Conservation (phyloP, 2,797 vertebrate species). For the Pangasius mekongensis region DNA sequence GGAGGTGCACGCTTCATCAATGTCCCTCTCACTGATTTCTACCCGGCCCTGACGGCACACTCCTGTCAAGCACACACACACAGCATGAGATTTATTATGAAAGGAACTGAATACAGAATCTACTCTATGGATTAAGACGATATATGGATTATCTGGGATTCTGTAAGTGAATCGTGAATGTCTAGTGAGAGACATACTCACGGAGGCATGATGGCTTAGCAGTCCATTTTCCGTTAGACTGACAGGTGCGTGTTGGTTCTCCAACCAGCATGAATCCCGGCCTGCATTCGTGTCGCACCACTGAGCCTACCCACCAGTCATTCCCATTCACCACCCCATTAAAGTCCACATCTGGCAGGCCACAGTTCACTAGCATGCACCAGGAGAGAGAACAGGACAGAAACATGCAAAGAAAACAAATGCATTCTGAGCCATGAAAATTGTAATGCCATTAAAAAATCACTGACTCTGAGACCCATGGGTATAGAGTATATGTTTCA, state of each 20-base stretch:
- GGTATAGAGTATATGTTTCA: neutral
- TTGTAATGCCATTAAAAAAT: neutral
- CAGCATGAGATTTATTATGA: neutral
- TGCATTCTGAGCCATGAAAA: neutral
- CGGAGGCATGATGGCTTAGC: slow-evolving; percentile 79
- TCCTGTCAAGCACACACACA: slow-evolving; percentile 63
- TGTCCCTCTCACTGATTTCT: slow-evolving; percentile 78
- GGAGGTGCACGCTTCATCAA: slow-evolving; percentile 75
- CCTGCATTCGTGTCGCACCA: slow-evolving; percentile 80
- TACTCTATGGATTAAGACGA: too few relatives aligned
- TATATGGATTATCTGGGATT: neutral
- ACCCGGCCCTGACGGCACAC: slow-evolving; percentile 77
- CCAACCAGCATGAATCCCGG: slow-evolving; percentile 81
- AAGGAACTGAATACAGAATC: neutral
- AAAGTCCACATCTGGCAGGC: slow-evolving; percentile 79
- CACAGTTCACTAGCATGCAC: slow-evolving; percentile 79
- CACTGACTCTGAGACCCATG: neutral
- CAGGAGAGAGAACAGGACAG: neutral
- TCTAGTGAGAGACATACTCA: slow-evolving; percentile 68
- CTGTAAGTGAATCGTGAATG: neutral
- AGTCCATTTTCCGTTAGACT: slow-evolving; percentile 77
- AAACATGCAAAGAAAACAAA: neutral
- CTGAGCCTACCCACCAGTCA: slow-evolving; percentile 86
- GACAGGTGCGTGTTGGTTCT: slow-evolving; percentile 75
- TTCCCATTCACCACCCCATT: slow-evolving; percentile 75